These are phyloP conservation scores for Formica aserva DNA, from an alignment of 2,888 invertebrate genomes.

Conservation along the genomic window DNA sequence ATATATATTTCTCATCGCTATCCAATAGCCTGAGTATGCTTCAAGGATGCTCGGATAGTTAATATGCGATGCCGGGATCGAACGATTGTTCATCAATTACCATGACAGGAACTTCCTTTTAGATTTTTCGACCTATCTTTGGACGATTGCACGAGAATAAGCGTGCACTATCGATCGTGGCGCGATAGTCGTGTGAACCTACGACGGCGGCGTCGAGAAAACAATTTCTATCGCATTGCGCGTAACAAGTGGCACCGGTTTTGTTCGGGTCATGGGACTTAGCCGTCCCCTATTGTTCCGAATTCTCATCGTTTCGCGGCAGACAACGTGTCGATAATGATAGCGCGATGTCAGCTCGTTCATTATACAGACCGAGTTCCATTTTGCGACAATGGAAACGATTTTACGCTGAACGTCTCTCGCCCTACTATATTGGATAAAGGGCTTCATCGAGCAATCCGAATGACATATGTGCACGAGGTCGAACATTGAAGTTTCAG, in stretches of 20 bases:
- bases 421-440: conserved; percentile 19
- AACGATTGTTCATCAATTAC: conserved; percentile 41
- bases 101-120: conserved; percentile 38
- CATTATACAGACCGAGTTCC: conserved; percentile 24
- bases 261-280: conserved; percentile 54
- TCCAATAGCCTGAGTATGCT: conserved; percentile 16
- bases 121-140: conserved; percentile 28
- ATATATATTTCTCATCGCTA: neutral
- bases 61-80: conserved; percentile 8
- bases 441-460: conserved; percentile 21
- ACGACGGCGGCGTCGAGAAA: conserved; percentile 52
- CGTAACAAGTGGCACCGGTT: conserved; percentile 80
- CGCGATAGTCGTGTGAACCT: conserved; percentile 64
- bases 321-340: conserved; percentile 23
- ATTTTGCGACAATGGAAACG: conserved; percentile 46
- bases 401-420: conserved; percentile 15
- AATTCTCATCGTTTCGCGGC: conserved; percentile 10
- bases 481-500: conserved; percentile 6
- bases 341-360: neutral
- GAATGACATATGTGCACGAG: neutral
- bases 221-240: conserved; percentile 68
- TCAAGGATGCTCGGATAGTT: conserved; percentile 15
- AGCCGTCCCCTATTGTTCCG: conserved; percentile 42
- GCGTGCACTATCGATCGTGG: conserved; percentile 64
- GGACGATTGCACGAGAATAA: conserved; percentile 48